These are phyloP conservation scores for Morpho achilles DNA, from an alignment of 2,888 invertebrate species.

Conservation along the genomic window DNA sequence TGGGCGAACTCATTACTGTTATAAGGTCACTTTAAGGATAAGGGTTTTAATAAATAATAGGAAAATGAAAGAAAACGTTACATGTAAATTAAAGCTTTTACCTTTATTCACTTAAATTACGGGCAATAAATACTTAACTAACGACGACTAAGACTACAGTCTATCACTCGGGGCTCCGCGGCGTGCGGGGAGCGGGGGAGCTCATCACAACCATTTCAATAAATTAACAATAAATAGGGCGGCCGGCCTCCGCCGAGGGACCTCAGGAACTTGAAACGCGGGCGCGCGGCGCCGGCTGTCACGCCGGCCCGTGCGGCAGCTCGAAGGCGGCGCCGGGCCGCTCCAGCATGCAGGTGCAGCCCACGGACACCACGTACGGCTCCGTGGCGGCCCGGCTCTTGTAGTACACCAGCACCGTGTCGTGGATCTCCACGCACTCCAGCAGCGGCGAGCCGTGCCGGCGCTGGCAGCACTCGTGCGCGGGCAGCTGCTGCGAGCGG, in stretches of 20 bases:
- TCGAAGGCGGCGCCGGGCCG: slow-evolving; percentile 34
- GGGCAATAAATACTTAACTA: slow-evolving; percentile 22
- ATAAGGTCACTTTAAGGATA: background rate
- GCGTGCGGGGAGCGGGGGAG: background rate
- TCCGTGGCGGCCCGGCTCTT: slow-evolving; percentile 29
- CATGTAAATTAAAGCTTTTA: slow-evolving; percentile 31
- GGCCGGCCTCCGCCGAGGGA: slow-evolving; percentile 14
- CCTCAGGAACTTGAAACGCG: slow-evolving; percentile 37
- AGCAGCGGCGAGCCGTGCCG: slow-evolving; percentile 46
- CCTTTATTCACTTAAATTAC: slow-evolving; percentile 22
- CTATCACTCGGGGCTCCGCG: slow-evolving; percentile 13
- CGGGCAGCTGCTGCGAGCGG: slow-evolving; percentile 40
- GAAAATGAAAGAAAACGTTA: slow-evolving; percentile 17
- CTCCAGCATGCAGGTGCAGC: slow-evolving; percentile 64
- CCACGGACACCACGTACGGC: slow-evolving; percentile 52
- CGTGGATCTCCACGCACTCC: slow-evolving; percentile 63
- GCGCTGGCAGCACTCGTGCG: slow-evolving; percentile 60
- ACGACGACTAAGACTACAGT: slow-evolving; percentile 19
- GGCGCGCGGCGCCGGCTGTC: slow-evolving; percentile 17
- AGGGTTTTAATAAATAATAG: background rate
- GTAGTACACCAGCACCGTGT: slow-evolving; percentile 61
- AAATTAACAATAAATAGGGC: slow-evolving; percentile 30
- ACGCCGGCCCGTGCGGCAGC: slow-evolving; percentile 27
- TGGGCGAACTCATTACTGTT: background rate
- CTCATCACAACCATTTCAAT: slow-evolving; percentile 31